phyloP scores from a whole-genome alignment of 2,888 invertebrate species.

The Ochlodes sylvanus region DNA sequence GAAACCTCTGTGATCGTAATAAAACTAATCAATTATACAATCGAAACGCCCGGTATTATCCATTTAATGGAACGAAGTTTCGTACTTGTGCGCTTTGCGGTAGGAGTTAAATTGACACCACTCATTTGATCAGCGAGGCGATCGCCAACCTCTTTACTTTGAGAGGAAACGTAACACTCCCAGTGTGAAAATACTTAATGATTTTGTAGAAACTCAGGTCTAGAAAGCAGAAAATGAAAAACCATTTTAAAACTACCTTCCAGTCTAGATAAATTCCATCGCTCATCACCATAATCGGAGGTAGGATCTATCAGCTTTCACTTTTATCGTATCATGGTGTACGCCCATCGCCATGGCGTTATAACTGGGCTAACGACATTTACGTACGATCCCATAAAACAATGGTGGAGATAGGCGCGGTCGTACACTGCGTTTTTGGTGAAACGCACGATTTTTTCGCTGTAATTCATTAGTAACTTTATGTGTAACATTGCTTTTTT shows the following conservation, averaged over 20 bases:
- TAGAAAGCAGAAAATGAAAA: conserved; percentile 5
- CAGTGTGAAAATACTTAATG: too few species aligned
- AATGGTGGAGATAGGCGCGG: conserved; percentile 41
- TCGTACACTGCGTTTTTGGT: not conserved
- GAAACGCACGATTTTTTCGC: not conserved
- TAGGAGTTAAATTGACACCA: too few species aligned
- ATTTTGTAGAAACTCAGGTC: not conserved
- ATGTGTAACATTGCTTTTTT: too few species aligned
- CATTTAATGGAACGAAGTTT: too few species aligned
- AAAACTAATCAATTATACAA: too few species aligned
- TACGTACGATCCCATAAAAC: conserved; percentile 45
- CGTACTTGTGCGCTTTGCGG: too few species aligned
- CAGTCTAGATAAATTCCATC: not conserved
- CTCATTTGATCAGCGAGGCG: too few species aligned
- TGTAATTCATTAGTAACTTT: too few species aligned
- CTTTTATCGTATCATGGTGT: conserved; percentile 12
- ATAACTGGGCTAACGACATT: conserved; percentile 45
- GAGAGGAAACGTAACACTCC: too few species aligned
- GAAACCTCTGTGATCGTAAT: too few species aligned
- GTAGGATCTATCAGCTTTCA: conserved; percentile 7
- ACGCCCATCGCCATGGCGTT: not conserved
- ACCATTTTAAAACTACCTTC: not conserved
- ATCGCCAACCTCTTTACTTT: too few species aligned
- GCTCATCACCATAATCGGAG: conserved; percentile 5
- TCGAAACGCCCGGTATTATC: too few species aligned